phyloP scores from a whole-genome alignment of 2,888 invertebrate species.

The Mesorhabditis belari region DNA sequence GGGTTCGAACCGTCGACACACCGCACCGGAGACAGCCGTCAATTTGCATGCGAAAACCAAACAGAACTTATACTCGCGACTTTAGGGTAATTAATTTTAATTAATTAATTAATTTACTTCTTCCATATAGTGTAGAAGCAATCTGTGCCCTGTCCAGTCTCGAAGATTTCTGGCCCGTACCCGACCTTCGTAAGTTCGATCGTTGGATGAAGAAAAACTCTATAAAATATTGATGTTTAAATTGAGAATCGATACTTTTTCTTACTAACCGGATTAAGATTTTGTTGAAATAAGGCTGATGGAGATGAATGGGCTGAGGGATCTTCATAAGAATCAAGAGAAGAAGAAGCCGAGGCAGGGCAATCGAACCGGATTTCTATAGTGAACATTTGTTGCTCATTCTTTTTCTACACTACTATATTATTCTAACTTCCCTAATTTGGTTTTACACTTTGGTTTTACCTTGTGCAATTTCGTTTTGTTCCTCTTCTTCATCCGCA shows the following conservation, averaged over 20 bases:
- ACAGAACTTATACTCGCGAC: background rate
- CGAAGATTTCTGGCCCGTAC: background rate
- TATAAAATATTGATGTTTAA: too few species aligned
- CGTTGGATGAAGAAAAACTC: background rate
- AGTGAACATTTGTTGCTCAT: background rate
- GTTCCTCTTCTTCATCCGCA: background rate
- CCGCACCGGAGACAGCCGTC: too few species aligned
- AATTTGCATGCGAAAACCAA: too few species aligned
- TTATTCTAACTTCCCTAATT: too few species aligned
- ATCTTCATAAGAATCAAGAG: background rate
- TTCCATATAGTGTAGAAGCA: background rate
- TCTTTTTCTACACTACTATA: too few species aligned
- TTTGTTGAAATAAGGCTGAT: background rate
- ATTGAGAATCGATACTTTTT: background rate
- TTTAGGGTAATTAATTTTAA: background rate
- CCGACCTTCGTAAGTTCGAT: background rate
- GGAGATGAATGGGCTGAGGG: background rate
- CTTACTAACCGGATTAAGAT: too few species aligned
- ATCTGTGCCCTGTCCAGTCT: background rate
- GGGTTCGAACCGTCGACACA: too few species aligned
- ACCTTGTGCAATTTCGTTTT: background rate
- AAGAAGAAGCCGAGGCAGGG: background rate
- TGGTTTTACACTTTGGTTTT: too few species aligned
- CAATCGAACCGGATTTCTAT: background rate
- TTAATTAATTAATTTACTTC: background rate